Conservation (phyloP, 2,113 vertebrate genomes). For the Terrapene triunguis region DNA sequence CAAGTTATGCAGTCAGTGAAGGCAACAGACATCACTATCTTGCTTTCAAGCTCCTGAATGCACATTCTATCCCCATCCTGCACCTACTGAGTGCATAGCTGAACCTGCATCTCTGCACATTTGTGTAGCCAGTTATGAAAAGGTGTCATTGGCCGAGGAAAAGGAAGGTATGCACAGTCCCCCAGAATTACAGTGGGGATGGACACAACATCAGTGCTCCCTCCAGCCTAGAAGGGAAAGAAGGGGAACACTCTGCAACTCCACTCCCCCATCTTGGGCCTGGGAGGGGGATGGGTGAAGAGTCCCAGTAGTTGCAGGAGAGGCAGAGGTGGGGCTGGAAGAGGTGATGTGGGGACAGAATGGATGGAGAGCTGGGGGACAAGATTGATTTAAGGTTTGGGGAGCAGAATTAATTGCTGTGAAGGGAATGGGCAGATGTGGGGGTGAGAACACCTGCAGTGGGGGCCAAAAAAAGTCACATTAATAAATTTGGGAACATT, state of each 20-base stretch:
- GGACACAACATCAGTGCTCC: background rate
- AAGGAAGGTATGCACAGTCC: background rate
- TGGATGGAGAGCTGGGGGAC: background rate
- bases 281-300: background rate
- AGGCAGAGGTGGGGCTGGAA: background rate
- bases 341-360: background rate
- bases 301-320: background rate
- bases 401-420: background rate
- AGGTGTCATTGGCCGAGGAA: background rate
- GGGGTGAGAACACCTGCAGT: too few species aligned
- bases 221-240: background rate
- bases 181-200: rapidly evolving
- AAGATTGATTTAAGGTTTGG: background rate
- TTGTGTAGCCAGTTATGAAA: background rate
- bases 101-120: background rate
- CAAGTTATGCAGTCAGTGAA: background rate
- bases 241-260: background rate
- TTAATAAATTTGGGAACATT: background rate
- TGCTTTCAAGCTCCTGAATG: background rate
- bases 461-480: too few species aligned
- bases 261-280: background rate
- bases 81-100: rapidly evolving
- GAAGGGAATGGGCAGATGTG: background rate
- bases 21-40: background rate
- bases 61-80: rapidly evolving